phyloP scores from a whole-genome alignment of 2,797 vertebrate species.

The Etheostoma perlongum region DNA sequence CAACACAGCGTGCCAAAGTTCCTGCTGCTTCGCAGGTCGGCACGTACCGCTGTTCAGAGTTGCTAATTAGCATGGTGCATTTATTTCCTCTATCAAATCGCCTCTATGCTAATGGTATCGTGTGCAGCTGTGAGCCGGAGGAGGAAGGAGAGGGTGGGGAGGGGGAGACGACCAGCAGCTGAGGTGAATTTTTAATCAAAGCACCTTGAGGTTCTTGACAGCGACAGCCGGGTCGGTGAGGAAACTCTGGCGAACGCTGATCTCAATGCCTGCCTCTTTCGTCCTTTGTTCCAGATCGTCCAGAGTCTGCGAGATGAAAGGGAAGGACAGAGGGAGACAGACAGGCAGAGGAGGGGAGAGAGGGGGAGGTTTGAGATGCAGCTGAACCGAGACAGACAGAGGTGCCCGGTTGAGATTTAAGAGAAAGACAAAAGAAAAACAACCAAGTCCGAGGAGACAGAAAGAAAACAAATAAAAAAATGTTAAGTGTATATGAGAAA shows the following conservation, averaged over 20 bases:
- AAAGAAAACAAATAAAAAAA: constrained; percentile 11
- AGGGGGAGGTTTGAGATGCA: constrained; percentile 57
- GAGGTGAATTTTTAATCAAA: constrained; percentile 82
- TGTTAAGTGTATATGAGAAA: constrained; percentile 49
- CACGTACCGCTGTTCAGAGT: constrained; percentile 60
- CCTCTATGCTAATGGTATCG: constrained; percentile 76
- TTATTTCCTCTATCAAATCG: constrained; percentile 80
- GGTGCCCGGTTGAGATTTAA: constrained; percentile 52
- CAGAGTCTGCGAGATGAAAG: constrained; percentile 87
- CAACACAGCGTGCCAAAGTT: constrained; percentile 45
- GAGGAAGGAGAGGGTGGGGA: constrained; percentile 19
- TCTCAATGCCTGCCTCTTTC: constrained; percentile 95
- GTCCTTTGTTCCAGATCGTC: constrained; percentile 94
- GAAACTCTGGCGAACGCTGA: constrained; percentile 96
- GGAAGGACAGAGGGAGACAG: constrained; percentile 41
- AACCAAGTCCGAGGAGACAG: constrained; percentile 22
- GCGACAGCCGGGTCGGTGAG: constrained; percentile 95
- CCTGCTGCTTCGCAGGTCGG: constrained; percentile 57
- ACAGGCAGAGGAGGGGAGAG: constrained; percentile 5
- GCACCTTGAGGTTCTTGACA: constrained; percentile 96
- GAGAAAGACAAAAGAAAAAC: constrained; percentile 48
- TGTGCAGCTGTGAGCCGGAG: constrained; percentile 67
- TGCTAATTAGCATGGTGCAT: constrained; percentile 77
- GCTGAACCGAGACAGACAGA: constrained; percentile 47
- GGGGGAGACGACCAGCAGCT: constrained; percentile 51